Evolutionary conservation across 1,140 invertebrate species (phyloP), one percentile per base, ranked within the genome.

Genomic region (Trachymyrmex septentrionalis): DNA sequence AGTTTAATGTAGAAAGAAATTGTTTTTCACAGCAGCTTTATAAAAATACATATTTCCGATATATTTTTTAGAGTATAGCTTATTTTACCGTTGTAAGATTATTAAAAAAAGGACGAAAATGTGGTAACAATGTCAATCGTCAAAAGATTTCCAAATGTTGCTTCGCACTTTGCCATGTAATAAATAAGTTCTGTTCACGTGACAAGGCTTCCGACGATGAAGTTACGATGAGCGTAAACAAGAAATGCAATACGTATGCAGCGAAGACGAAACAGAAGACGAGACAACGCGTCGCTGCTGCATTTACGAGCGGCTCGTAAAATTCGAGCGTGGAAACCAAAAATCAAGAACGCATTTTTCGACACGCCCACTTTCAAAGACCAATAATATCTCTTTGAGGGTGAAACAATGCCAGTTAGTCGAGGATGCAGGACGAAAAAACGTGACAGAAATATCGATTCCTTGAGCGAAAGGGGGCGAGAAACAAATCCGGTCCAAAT

Each of bases 271-370:
- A 30, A n/a, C 44, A 9, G 61, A 76, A 24, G 71, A 48, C 38
- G 38, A 69, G 24, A 48, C 53, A 61, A 38, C 24, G 53, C 59
- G 44, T 19, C 50, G 69, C 53, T 63, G 71, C 61, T 69, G 71
- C 86, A 24, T 88, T 88, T 88, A 88, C 78, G 86, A 88, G 78
- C 48, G 1, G 64, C 72, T 88, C 87, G 78, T 87, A 87, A 88
- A 88, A 72, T 38, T 24, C 53, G 38, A 53, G n/a, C 38, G 44
- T 55, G 71, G 57, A 27, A 30, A 64, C 63, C 71, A 71, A 86
- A 82, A 87, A 55, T 87, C 72, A 64, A 67, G 87, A 81, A 24
- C 86, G 12, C 21, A 14, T 14, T 66, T 77, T 72, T 72, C 57
- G 77, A 66, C 87, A 88, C 77, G 86, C 64, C 87, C 27, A 55